Evolutionary conservation across 2,888 invertebrate genomes (phyloP).

Genomic region (Tholera decimalis): DNA sequence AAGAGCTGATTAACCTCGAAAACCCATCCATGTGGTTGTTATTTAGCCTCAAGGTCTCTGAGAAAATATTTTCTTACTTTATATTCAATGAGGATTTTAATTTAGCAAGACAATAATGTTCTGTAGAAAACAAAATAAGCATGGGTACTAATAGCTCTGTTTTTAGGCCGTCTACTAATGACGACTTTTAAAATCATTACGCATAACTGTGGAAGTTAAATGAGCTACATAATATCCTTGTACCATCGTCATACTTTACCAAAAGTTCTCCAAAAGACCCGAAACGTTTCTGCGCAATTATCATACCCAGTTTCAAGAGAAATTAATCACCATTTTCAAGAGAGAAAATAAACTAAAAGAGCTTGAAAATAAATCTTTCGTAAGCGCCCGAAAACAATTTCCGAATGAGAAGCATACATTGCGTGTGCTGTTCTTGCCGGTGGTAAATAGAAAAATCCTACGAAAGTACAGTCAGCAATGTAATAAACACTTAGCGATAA

Average conservation of each 20-base stretch:
- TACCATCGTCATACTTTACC: neutral
- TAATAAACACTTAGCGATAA: slow-evolving; percentile 78
- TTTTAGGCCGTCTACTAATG: too few species aligned
- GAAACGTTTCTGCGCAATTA: slow-evolving; percentile 26
- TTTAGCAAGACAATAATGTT: too few species aligned
- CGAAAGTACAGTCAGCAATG: slow-evolving; percentile 71
- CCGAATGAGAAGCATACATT: slow-evolving; percentile 64
- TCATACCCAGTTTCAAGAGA: slow-evolving; percentile 34
- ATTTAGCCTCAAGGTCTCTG: too few species aligned
- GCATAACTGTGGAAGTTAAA: neutral
- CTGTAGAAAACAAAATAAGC: neutral
- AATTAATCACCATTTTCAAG: slow-evolving; percentile 57
- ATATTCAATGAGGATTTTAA: too few species aligned
- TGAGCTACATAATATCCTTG: neutral
- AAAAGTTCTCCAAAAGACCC: slow-evolving; percentile 1
- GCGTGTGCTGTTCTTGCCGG: slow-evolving; percentile 58
- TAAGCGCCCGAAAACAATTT: slow-evolving; percentile 66
- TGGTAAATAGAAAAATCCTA: slow-evolving; percentile 68
- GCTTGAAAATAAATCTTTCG: slow-evolving; percentile 64
- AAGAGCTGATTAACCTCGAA: too few species aligned
- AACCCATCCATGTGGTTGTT: too few species aligned
- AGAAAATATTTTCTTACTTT: too few species aligned
- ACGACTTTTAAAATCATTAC: too few species aligned
- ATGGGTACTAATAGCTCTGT: too few species aligned
- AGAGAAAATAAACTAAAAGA: slow-evolving; percentile 63